Evolutionary conservation across 2,113 vertebrate genomes (phyloP).

Genomic region (Vulpes ferrilata): DNA sequence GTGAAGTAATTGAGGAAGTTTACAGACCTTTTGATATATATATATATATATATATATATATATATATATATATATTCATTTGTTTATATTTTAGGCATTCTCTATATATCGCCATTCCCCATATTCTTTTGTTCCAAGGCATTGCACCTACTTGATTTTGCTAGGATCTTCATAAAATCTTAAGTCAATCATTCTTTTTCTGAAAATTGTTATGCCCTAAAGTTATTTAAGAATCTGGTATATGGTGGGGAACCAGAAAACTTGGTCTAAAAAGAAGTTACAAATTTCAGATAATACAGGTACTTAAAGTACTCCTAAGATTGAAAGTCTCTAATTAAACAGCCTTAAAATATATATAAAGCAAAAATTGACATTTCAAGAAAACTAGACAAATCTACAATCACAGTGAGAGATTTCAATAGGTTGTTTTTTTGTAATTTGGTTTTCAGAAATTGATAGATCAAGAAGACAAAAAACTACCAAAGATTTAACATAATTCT

Average conservation of each 20-base stretch:
- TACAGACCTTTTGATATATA: not conserved
- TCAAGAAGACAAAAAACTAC: conserved; percentile 16
- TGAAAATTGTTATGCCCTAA: conserved; percentile 2
- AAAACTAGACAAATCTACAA: conserved; percentile 30
- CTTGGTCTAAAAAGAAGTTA: not conserved
- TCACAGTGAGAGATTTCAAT: not conserved
- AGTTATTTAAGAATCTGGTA: conserved; percentile 31
- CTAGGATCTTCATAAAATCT: not conserved
- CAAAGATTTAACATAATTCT: not conserved
- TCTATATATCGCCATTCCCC: not conserved
- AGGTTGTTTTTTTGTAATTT: not conserved
- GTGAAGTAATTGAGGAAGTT: not conserved
- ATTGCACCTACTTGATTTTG: not conserved
- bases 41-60: not conserved
- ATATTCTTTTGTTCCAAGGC: not conserved
- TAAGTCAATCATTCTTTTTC: conserved; percentile 17
- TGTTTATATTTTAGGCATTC: not conserved
- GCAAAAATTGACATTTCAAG: not conserved
- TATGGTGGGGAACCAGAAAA: not conserved
- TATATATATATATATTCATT: not conserved
- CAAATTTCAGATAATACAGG: not conserved
- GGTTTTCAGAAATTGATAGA: conserved; percentile 30
- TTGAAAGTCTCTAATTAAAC: conserved; percentile 20
- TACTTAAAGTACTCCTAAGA: conserved; percentile 36
- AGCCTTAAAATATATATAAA: conserved; percentile 10